phyloP scores from a whole-genome alignment of 2,797 vertebrate species.

The Schizopygopsis pylzovi region DNA sequence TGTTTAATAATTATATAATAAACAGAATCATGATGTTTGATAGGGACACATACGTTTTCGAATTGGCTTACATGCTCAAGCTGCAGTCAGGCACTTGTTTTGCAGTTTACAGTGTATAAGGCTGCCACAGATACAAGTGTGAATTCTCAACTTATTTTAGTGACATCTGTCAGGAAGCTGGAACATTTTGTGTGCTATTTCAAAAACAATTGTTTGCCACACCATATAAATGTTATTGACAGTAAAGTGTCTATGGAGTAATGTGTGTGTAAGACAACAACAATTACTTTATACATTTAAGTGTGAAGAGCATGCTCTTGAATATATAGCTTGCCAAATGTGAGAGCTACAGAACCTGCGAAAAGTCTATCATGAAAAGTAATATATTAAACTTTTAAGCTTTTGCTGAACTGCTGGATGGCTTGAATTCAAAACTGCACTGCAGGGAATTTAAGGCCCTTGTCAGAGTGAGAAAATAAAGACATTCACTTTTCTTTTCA shows the following conservation, averaged over 20 bases:
- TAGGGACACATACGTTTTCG: background rate
- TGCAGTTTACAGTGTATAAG: background rate
- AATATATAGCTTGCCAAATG: background rate
- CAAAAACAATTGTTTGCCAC: background rate
- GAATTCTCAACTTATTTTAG: background rate
- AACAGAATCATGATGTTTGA: background rate
- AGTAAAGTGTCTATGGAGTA: background rate
- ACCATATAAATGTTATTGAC: background rate
- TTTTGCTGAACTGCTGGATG: constrained; percentile 28
- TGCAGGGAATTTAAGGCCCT: constrained; percentile 32
- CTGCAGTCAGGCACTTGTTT: background rate
- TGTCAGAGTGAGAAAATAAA: constrained; percentile 26
- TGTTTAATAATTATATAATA: background rate
- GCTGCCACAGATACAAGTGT: background rate
- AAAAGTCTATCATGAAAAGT: constrained; percentile 13
- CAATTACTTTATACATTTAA: constrained; percentile 8
- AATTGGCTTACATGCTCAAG: background rate
- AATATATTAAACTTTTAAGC: constrained; percentile 40
- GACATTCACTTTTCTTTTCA: constrained; percentile 28
- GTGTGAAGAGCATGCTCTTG: background rate
- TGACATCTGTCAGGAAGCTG: background rate
- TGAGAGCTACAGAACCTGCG: constrained; percentile 12
- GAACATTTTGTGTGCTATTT: background rate
- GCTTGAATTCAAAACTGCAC: constrained; percentile 33
- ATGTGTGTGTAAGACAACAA: background rate